Base-by-base conservation (phyloP, 2,113 vertebrate genomes). In the Ceratotherium simum region DNA sequence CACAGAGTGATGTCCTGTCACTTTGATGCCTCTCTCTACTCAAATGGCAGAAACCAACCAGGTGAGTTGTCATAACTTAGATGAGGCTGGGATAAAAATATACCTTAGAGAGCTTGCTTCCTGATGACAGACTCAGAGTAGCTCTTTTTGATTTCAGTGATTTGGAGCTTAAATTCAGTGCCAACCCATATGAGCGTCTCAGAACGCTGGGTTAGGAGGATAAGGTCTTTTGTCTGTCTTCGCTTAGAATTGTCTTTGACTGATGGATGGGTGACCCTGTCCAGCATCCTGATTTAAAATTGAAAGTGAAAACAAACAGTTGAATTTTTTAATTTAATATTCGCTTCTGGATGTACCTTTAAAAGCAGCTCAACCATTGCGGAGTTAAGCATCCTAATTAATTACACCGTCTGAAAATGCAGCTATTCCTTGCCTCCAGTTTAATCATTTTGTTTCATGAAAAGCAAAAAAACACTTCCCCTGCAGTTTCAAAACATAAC, bases 131-230 rank as follows among this genome's bases (percentile, higher is more conserved):
- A 90, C 85, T 90, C 67, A 93, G 73, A 83, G 97, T 36, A 85
- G 81, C 86, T 92, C 90, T 95, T 96, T 97, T 81, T 93, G 84
- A 97, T 97, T 97, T 97, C 79, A 97, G 56, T 94, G 96, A 96
- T 83, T 97, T 97, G 86, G 93, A 96, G 56, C 64, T 96, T 93
- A 95, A 95, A 93, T 95, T 88, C 89, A 70, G 76, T 97, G 97
- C 93, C 88, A 96, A 67, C 56, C 54, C 23, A 12, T 29, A 51
- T 0, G 2, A 93, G 12, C 21, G 18, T 64, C 73, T 97, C 29
- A 29, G 39, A 65, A 81, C 8, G 0, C 51, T 70, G 36, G n/a
- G 51, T 83, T 96, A 86, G 78, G 23, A 92, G 62, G 69, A 42
- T n/a, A 89, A 82, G 29, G 46, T 36, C 42, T 92, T 97, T 92